phyloP scores from a whole-genome alignment of 2,888 invertebrate genomes.

The Himalopsyche japonica region DNA sequence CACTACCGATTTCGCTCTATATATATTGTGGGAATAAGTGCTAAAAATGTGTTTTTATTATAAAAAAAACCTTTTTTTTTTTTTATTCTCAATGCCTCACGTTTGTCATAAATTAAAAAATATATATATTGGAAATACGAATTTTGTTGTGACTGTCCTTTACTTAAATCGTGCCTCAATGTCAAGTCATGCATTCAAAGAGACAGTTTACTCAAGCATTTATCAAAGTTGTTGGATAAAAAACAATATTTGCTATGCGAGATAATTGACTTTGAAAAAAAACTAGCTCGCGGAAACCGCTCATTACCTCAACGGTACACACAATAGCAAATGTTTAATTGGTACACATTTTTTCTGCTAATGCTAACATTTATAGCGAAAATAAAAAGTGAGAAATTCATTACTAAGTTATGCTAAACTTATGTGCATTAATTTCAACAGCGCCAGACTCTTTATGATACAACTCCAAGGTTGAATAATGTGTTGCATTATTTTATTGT shows the following conservation, averaged over 20 bases:
- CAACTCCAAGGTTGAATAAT: background rate
- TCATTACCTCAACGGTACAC: background rate
- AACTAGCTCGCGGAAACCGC: background rate
- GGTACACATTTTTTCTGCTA: background rate
- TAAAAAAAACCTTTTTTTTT: too few relatives aligned
- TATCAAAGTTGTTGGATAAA: too few relatives aligned
- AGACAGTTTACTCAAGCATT: too few relatives aligned
- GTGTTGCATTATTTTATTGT: background rate
- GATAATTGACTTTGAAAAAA: background rate
- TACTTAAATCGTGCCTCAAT: too few relatives aligned
- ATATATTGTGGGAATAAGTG: too few relatives aligned
- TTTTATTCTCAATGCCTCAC: too few relatives aligned
- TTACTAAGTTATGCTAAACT: background rate
- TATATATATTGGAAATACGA: too few relatives aligned
- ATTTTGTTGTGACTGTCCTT: too few relatives aligned
- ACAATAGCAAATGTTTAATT: background rate
- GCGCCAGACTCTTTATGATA: background rate
- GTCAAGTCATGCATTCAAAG: too few relatives aligned
- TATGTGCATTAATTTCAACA: background rate
- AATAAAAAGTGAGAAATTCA: background rate
- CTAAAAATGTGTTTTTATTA: too few relatives aligned
- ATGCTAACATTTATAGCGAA: background rate
- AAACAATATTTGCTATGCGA: background rate
- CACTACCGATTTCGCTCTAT: too few relatives aligned
- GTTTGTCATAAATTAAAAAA: too few relatives aligned